These are phyloP conservation scores for Syrphus vitripennis DNA, from an alignment of 2,888 invertebrate species.

Conservation along the genomic window DNA sequence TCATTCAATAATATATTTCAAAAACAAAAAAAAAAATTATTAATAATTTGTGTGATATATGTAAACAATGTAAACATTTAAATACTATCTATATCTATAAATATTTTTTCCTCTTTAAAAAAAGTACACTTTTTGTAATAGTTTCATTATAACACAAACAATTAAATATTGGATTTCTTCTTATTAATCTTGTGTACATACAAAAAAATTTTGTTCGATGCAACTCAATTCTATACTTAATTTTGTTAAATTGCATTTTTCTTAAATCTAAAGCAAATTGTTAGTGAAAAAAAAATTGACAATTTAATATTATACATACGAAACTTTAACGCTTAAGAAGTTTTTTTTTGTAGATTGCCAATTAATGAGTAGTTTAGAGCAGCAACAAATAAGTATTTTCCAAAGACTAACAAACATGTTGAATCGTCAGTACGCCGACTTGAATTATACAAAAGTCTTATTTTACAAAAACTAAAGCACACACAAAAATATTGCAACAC, in stretches of 20 bases:
- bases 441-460: conserved; percentile 45
- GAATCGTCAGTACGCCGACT: conserved; percentile 49
- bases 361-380: conserved; percentile 44
- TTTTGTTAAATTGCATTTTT: not conserved
- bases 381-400: conserved; percentile 32
- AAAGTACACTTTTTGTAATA: not conserved
- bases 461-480: conserved; percentile 36
- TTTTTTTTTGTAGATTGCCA: conserved; percentile 21
- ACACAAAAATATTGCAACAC: conserved; percentile 22
- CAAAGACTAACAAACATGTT: conserved; percentile 43
- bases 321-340: not conserved
- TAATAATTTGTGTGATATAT: conserved; percentile 66
- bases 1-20: not conserved
- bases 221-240: conserved; percentile 13
- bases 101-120: conserved; percentile 34
- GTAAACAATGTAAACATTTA: conserved; percentile 61
- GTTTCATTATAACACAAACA: not conserved
- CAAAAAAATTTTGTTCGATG: conserved; percentile 8
- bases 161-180: conserved; percentile 24
- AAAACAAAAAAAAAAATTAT: conserved; percentile 27
- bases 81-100: conserved; percentile 15
- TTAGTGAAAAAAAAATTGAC: not conserved
- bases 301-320: not conserved
- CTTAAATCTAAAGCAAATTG: conserved; percentile 5
- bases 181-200: conserved; percentile 8